Conservation (phyloP, 2,113 vertebrate species). For the Pristiophorus japonicus region DNA sequence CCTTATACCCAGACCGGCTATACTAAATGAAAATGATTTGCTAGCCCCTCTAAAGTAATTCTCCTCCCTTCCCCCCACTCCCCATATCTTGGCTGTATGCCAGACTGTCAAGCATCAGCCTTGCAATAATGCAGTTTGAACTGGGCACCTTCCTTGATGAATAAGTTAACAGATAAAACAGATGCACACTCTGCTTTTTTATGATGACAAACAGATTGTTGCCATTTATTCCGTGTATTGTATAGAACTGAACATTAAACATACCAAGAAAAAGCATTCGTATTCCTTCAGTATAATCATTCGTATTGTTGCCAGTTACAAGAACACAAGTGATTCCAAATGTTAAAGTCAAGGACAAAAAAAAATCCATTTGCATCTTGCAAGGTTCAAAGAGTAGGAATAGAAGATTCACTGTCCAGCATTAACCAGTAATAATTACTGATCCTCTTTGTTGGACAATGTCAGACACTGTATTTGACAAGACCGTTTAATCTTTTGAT, state of each 20-base stretch:
- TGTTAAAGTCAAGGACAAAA: slow-evolving; percentile 34
- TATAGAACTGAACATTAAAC: not conserved
- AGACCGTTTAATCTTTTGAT: slow-evolving; percentile 33
- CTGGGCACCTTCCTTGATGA: slow-evolving; percentile 15
- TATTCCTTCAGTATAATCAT: slow-evolving; percentile 13
- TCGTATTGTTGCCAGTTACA: slow-evolving; percentile 5
- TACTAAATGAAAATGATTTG: slow-evolving; percentile 11
- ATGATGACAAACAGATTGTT: not conserved
- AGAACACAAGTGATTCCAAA: not conserved
- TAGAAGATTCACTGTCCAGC: slow-evolving; percentile 30
- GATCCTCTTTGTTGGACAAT: slow-evolving; percentile 21
- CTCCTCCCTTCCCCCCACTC: slow-evolving; percentile 7
- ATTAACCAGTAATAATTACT: slow-evolving; percentile 34
- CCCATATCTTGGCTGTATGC: not conserved
- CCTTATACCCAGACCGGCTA: not conserved
- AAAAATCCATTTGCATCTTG: slow-evolving; percentile 19
- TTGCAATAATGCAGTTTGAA: slow-evolving; percentile 22
- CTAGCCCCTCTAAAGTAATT: not conserved
- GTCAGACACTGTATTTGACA: slow-evolving; percentile 34
- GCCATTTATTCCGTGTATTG: not conserved
- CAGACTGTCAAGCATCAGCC: not conserved
- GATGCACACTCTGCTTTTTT: not conserved
- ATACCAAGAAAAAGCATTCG: not conserved
- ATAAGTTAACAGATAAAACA: slow-evolving; percentile 31
- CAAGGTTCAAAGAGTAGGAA: slow-evolving; percentile 25